These are phyloP conservation scores for Echiichthys vipera DNA, from an alignment of 2,797 vertebrate genomes.

Conservation along the genomic window DNA sequence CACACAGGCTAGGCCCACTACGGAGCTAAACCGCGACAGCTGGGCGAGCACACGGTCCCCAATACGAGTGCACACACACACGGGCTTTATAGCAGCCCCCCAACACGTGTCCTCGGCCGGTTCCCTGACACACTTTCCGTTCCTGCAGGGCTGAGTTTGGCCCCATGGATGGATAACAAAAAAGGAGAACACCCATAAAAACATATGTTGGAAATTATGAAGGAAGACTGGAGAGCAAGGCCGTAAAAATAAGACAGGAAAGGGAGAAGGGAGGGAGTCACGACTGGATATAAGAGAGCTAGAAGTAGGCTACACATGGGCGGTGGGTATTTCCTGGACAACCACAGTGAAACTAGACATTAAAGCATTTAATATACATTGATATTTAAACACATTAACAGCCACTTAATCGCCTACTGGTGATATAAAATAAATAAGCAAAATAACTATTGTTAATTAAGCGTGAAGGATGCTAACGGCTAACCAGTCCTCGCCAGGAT, in stretches of 20 bases:
- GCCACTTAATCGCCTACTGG: fast-evolving
- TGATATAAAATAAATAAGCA: fast-evolving
- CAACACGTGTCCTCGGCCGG: constrained; percentile 66
- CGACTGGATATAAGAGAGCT: constrained; percentile 41
- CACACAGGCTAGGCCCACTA: not conserved
- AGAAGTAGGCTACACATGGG: constrained; percentile 32
- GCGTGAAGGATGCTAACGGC: constrained; percentile 8
- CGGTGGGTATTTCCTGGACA: constrained; percentile 41
- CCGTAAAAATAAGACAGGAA: not conserved
- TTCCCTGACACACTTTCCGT: too few species aligned
- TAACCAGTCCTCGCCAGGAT: constrained; percentile 10
- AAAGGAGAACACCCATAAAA: fast-evolving
- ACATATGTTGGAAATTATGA: fast-evolving
- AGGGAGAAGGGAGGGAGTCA: constrained; percentile 39
- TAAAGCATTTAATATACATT: fast-evolving
- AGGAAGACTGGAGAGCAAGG: not conserved
- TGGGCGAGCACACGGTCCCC: constrained; percentile 23
- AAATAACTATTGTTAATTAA: fast-evolving
- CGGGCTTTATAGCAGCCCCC: constrained; percentile 5
- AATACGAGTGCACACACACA: not conserved
- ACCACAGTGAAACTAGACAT: not conserved
- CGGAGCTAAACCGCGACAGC: constrained; percentile 21
- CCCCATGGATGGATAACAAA: fast-evolving
- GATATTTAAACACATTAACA: fast-evolving
- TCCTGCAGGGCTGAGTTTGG: not conserved